Conservation (phyloP, 2,888 invertebrate species). For the Eristalis intricaria region DNA sequence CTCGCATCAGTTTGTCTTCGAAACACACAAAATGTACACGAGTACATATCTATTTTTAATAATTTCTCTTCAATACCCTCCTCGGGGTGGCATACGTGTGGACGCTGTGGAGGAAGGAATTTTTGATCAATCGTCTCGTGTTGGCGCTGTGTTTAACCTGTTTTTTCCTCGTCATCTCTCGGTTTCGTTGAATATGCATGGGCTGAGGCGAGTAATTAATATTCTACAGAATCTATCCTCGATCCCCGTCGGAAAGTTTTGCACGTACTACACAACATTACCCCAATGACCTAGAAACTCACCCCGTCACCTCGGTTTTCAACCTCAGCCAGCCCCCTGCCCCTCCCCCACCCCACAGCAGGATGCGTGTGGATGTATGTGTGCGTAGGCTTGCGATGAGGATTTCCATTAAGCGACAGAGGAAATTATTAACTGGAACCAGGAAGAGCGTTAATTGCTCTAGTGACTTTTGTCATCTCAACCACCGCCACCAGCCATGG, state of each 20-base stretch:
- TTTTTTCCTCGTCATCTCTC: not conserved
- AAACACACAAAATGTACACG: not conserved
- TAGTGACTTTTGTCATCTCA: conserved; percentile 70
- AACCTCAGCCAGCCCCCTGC: not conserved
- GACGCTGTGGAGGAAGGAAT: conserved; percentile 5
- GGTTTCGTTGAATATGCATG: conserved; percentile 11
- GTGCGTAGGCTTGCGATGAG: not conserved
- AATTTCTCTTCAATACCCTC: conserved; percentile 2
- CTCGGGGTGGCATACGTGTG: not conserved
- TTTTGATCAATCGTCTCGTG: conserved; percentile 30
- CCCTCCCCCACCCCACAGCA: too few relatives aligned
- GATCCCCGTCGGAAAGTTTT: conserved; percentile 7
- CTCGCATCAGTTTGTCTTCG: not conserved
- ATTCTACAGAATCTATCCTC: conserved; percentile 18
- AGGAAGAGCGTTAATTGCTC: conserved; percentile 70
- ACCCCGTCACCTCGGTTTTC: not conserved
- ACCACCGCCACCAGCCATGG: not conserved
- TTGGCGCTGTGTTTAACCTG: not conserved
- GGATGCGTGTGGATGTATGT: not conserved
- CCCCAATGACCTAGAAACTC: conserved; percentile 23
- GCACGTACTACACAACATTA: conserved; percentile 33
- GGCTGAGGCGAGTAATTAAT: conserved; percentile 16
- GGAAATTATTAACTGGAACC: conserved; percentile 71
- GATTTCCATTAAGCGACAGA: conserved; percentile 67
- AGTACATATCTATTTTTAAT: conserved; percentile 30